phyloP scores from a whole-genome alignment of 1,140 invertebrate genomes.

The Druon quercuslanigerum region DNA sequence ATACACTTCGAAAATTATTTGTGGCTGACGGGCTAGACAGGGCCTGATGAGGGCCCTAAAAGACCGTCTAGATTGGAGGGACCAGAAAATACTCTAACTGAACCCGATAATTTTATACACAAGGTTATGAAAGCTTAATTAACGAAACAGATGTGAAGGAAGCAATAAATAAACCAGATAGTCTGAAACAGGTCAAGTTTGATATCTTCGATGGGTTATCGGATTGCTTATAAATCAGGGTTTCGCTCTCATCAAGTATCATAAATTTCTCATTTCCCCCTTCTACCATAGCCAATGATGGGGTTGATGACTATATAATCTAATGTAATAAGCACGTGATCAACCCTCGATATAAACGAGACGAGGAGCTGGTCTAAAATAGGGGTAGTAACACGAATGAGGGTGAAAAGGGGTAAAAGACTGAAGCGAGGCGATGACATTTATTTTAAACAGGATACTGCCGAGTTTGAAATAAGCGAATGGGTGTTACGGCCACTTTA shows the following conservation, averaged over 20 bases:
- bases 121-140: conserved; percentile 58
- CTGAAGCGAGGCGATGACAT: conserved; percentile 12
- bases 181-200: conserved; percentile 49
- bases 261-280: conserved; percentile 10
- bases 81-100: too few species aligned
- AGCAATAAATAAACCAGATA: conserved; percentile 66
- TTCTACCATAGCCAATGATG: conserved; percentile 47
- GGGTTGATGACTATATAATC: conserved; percentile 68
- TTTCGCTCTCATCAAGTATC: conserved; percentile 44
- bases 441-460: not conserved
- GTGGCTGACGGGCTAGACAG: too few species aligned
- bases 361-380: conserved; percentile 40
- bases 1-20: too few species aligned
- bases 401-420: conserved; percentile 13
- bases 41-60: too few species aligned
- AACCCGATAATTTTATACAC: too few species aligned
- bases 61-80: too few species aligned
- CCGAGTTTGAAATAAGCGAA: not conserved
- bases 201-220: conserved; percentile 69
- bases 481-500: not conserved
- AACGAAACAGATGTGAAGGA: conserved; percentile 62
- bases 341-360: conserved; percentile 52
- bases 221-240: conserved; percentile 68
- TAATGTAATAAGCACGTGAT: conserved; percentile 56
- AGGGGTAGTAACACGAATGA: conserved; percentile 12